Conservation (phyloP, 2,888 invertebrate genomes). For the Ormyrus labotus region DNA sequence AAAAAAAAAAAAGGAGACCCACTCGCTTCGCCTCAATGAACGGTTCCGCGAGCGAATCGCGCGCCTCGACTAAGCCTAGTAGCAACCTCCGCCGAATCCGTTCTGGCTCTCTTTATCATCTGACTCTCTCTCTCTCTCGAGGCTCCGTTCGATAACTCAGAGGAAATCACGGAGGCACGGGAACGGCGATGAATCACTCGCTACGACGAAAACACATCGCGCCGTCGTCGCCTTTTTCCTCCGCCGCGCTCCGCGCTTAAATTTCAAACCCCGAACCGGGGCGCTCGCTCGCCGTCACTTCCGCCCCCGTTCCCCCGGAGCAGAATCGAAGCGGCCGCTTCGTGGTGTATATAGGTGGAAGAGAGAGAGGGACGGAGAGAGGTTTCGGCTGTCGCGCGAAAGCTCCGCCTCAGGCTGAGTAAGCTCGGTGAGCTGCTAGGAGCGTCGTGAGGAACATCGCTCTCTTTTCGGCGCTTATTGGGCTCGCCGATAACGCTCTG, state of each 20-base stretch:
- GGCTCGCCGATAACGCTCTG: too few species aligned
- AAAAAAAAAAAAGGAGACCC: background rate
- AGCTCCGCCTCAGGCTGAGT: too few species aligned
- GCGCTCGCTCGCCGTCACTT: slow-evolving; percentile 6
- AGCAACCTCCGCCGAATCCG: background rate
- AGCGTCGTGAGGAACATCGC: too few species aligned
- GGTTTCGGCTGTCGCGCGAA: too few species aligned
- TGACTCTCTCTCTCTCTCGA: background rate
- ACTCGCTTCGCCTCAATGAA: background rate
- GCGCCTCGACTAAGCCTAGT: background rate
- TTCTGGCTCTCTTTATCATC: background rate
- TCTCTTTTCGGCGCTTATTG: too few species aligned
- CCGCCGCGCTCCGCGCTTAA: background rate
- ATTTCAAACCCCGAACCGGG: slow-evolving; percentile 17
- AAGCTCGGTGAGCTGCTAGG: too few species aligned
- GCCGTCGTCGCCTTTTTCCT: background rate
- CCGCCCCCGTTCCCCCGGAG: background rate
- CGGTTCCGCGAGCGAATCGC: background rate
- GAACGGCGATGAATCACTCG: slow-evolving; percentile 13
- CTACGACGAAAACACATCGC: too few species aligned
- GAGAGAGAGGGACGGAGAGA: too few species aligned
- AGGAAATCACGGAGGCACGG: slow-evolving; percentile 14
- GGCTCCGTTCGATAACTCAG: background rate
- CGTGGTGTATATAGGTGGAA: background rate
- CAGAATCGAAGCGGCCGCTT: background rate